Evolutionary conservation across 2,797 vertebrate species (phyloP).

Genomic region (Pseudotriccus pelzelni): DNA sequence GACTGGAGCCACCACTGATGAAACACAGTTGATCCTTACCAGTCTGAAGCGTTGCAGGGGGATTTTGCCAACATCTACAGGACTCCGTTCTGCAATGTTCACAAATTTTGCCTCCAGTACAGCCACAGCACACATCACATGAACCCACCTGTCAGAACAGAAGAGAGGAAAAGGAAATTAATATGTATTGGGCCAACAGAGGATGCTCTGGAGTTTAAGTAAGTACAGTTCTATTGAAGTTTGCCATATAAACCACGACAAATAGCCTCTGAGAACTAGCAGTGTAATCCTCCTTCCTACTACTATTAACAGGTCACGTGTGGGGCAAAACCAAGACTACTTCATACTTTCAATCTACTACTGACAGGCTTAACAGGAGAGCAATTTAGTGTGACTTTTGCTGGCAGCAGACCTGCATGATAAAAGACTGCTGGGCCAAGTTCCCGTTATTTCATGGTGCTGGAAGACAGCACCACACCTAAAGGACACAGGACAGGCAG

Average conservation of each 20-base stretch:
- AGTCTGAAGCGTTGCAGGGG: conserved; percentile 92
- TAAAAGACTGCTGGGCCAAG: not conserved
- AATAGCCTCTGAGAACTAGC: not conserved
- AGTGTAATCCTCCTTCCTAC: not conserved
- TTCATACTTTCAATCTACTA: not conserved
- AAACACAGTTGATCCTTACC: conserved; percentile 76
- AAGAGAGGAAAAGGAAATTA: not conserved
- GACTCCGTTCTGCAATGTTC: conserved; percentile 90
- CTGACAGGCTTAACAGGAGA: not conserved
- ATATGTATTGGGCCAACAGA: not conserved
- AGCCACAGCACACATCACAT: conserved; percentile 94
- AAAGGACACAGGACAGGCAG: not conserved
- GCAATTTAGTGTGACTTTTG: not conserved
- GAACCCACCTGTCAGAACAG: conserved; percentile 88
- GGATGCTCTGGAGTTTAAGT: not conserved
- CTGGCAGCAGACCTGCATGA: not conserved
- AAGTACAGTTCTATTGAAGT: not conserved
- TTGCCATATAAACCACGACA: not conserved
- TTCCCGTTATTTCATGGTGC: not conserved
- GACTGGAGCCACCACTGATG: not conserved
- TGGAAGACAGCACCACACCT: not conserved
- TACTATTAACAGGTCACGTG: not conserved
- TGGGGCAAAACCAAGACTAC: not conserved
- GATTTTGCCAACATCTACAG: conserved; percentile 92
- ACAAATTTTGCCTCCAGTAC: conserved; percentile 95